Percentiles rank a stretch among this genome's conserved stretches.
phyloP scores from a whole-genome alignment of 2,888 invertebrate genomes.

The Eutolmus rufibarbis region DNA sequence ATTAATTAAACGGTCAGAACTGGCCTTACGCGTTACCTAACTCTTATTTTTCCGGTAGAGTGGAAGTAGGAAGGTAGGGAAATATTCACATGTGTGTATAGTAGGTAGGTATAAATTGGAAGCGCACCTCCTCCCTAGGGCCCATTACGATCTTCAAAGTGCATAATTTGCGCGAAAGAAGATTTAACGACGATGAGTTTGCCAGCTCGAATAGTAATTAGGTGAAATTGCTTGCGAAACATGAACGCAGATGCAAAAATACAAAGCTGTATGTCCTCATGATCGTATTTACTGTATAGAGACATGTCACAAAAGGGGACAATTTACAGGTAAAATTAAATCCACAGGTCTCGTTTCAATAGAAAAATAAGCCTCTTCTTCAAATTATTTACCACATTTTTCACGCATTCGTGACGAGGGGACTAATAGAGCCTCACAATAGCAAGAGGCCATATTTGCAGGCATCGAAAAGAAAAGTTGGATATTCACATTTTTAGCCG shows the following conservation, averaged over 20 bases:
- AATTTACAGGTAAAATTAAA: too few species aligned
- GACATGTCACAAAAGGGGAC: too few species aligned
- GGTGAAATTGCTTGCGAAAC: not conserved
- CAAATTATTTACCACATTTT: not conserved
- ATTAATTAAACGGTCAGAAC: constrained; percentile 19
- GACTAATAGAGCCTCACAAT: not conserved
- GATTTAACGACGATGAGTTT: not conserved
- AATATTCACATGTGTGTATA: not conserved
- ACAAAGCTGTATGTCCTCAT: not conserved
- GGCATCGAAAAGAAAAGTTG: not conserved
- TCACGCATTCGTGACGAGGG: not conserved
- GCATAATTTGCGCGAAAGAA: not conserved
- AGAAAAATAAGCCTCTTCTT: not conserved
- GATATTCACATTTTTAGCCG: not conserved
- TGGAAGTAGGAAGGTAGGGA: not conserved
- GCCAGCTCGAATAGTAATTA: constrained; percentile 5
- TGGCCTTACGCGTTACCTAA: constrained; percentile 1
- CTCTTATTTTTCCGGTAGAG: not conserved
- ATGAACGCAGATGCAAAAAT: not conserved
- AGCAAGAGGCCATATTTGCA: not conserved
- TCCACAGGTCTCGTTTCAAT: not conserved
- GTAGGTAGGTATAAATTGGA: not conserved
- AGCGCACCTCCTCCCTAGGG: not conserved
- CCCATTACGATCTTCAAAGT: not conserved
- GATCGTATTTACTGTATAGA: not conserved